phyloP scores from a whole-genome alignment of 2,888 invertebrate genomes.

The Pachymerium ferrugineum region DNA sequence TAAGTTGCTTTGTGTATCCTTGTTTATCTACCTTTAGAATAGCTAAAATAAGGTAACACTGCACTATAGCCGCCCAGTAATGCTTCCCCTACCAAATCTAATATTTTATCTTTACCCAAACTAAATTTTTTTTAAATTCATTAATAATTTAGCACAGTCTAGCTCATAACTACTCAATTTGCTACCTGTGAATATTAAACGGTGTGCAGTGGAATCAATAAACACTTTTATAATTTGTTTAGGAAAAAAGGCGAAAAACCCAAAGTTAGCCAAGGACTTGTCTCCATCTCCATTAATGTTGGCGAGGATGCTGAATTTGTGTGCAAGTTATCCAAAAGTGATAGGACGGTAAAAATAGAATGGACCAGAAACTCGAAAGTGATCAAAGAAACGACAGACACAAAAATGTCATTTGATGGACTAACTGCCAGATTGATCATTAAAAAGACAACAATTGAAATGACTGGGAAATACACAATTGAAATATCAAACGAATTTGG shows the following conservation, averaged over 20 bases:
- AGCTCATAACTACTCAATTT: not conserved
- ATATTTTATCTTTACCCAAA: too few relatives aligned
- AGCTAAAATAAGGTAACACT: too few relatives aligned
- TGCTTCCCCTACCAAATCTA: too few relatives aligned
- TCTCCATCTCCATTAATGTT: slow-evolving; percentile 58
- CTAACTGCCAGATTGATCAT: slow-evolving; percentile 72
- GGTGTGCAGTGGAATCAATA: not conserved
- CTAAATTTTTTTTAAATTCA: not conserved
- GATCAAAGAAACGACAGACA: slow-evolving; percentile 69
- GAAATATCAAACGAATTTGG: slow-evolving; percentile 87
- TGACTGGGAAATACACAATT: slow-evolving; percentile 74
- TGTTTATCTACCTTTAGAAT: too few relatives aligned
- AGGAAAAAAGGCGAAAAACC: slow-evolving; percentile 64
- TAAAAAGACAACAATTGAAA: slow-evolving; percentile 65
- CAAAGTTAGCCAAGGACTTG: slow-evolving; percentile 48
- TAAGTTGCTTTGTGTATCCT: slow-evolving; percentile 30
- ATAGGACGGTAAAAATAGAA: slow-evolving; percentile 71
- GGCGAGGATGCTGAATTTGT: slow-evolving; percentile 72
- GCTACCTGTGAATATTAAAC: not conserved
- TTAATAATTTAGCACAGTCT: too few relatives aligned
- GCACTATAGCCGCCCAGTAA: too few relatives aligned
- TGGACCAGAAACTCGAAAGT: slow-evolving; percentile 71
- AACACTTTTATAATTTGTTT: not conserved
- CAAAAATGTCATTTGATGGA: slow-evolving; percentile 76
- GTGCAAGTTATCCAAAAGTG: slow-evolving; percentile 65